A percentile compares a stretch with the other conserved stretches of the same genome.
Evolutionary conservation across 2,113 vertebrate species (phyloP).

Genomic region (Mormyrus iriodes): DNA sequence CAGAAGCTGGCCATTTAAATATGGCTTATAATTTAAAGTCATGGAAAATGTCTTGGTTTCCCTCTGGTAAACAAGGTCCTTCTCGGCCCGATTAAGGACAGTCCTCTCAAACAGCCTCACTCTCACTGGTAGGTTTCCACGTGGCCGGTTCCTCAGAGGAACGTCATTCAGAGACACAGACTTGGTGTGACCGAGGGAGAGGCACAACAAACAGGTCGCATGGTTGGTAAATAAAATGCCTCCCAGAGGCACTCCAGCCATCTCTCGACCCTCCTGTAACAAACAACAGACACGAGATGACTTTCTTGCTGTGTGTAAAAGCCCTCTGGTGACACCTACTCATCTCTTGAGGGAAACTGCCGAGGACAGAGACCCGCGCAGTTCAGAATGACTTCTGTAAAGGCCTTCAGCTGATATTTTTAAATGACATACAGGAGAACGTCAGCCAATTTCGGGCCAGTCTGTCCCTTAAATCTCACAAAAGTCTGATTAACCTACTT

Average conservation of each 20-base stretch:
- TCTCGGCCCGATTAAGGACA: background rate
- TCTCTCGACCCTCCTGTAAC: background rate
- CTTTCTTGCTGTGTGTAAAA: background rate
- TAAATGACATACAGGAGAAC: conserved; percentile 11
- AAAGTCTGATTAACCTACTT: conserved; percentile 19
- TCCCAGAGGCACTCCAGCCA: background rate
- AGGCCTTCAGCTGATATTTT: conserved; percentile 9
- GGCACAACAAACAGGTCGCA: background rate
- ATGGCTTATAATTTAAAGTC: background rate
- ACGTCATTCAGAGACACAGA: background rate
- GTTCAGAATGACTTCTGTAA: background rate
- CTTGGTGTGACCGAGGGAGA: background rate
- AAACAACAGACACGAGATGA: background rate
- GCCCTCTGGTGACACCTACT: background rate
- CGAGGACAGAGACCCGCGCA: background rate
- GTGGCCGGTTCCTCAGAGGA: background rate
- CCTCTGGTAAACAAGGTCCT: background rate
- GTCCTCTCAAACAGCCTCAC: background rate
- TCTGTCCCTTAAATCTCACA: background rate
- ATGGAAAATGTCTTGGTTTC: conserved; percentile 3
- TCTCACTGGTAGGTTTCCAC: background rate
- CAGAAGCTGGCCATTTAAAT: background rate
- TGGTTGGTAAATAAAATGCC: background rate
- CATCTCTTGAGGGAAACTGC: background rate
- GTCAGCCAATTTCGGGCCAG: background rate